Evolutionary conservation across 2,113 vertebrate genomes (phyloP), one percentile per base, ranked within the genome.

Genomic region (Sigmodon hispidus): DNA sequence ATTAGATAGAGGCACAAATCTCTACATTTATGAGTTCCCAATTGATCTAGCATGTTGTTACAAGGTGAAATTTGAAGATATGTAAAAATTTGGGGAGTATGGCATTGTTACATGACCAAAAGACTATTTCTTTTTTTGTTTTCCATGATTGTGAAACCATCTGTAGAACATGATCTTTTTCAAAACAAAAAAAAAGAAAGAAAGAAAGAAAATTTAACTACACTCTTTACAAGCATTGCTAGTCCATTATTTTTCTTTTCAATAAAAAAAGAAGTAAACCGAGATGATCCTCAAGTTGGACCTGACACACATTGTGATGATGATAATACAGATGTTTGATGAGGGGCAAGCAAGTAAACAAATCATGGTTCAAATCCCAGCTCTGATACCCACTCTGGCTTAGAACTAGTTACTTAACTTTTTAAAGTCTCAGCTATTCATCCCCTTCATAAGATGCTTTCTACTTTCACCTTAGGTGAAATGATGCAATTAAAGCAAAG

Each of bases 131-230:
- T 26, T 81, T 61, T 76, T 57, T 83, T n/a, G n/a, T 83, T 24
- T 76, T 76, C 43, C 73, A 12, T 16, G 15, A 43, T 59, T 61
- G n/a, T 83, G 24, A 61, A 83, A 61, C 43, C 11, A 29, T 83
- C 61, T n/a, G 6, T 81, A 81, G 36, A 81, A 59, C 55, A 59
- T 29, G 22, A 59, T 59, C 12, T 57, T 40, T 81, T 59, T 40
- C 12, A 81, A 59, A 55, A n/a, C n/a, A n/a, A n/a, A n/a, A n/a
- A n/a, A n/a, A n/a, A n/a, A n/a, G n/a, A n/a, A n/a, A n/a, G n/a
- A n/a, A n/a, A n/a, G n/a, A n/a, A n/a, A n/a, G n/a, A n/a, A 81
- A 81, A 40, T 81, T 81, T 81, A 81, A 81, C n/a, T 81, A 26
- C 36, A 40, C 52, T n/a, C 22, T 40, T 26, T 40, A 24, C 55